Evolutionary conservation across 2,888 invertebrate genomes (phyloP), one percentile per base, ranked within the genome.

Genomic region (Sthenelais limicola): DNA sequence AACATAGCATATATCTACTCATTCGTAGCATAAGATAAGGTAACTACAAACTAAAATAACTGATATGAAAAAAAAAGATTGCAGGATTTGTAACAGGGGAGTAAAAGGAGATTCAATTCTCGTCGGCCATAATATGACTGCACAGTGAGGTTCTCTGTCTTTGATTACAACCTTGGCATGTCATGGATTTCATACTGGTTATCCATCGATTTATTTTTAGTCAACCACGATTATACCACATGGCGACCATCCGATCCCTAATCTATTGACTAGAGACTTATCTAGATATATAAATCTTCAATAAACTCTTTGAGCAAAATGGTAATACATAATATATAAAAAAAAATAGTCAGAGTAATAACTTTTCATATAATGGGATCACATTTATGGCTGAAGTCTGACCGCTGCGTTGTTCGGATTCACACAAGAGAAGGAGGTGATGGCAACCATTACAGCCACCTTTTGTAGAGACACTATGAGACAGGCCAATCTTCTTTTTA

Each of bases 241-340:
- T 33, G 49, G 33, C 38, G 21, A 38, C 12, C 33, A 43, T 52
- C 35, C 4, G n/a, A 56, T 73, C 73, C 73, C 73, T 73, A 73
- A 73, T 73, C 73, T 73, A 73, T 56, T 73, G 73, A 73, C 73
- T 73, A 73, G 73, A 73, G 73, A 73, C 35, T 26, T 47, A 30
- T 48, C 71, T 71, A 47, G 67, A 67, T 67, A 30, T 38, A 43
- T 67, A 67, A 67, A 43, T 67, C 67, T 2, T 67, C 47, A 67
- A 67, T 67, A 66, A 66, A 67, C 47, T 62, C 62, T 62, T 62
- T 67, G 67, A 67, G 67, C 67, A 67, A 67, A 38, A 67, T 67
- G 47, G 62, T 48, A 67, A 67, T 67, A 67, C 48, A 67, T 67
- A 43, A 62, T 67, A 67, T 43, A 67, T 48, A 48, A 67, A 67